Evolutionary conservation across 2,888 invertebrate species (phyloP).

Genomic region (Callosobruchus maculatus): DNA sequence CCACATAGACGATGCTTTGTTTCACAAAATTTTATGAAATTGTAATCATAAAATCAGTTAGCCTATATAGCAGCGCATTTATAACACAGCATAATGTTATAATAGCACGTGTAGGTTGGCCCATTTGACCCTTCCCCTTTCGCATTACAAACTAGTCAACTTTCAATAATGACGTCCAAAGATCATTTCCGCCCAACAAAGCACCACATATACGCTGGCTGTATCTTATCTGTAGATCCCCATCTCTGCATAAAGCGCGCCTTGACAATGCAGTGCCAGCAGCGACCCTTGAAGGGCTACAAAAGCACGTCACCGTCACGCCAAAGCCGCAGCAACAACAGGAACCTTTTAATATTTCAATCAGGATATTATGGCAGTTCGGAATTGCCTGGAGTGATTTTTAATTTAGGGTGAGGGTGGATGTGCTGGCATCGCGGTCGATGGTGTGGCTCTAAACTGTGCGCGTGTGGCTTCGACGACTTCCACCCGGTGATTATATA

Average conservation of each 20-base stretch:
- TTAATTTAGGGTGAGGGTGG: slow-evolving; percentile 24
- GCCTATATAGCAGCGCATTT: too few relatives aligned
- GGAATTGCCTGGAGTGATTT: slow-evolving; percentile 29
- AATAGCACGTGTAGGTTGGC: not conserved
- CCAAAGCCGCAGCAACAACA: slow-evolving; percentile 13
- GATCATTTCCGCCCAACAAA: not conserved
- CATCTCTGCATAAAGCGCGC: not conserved
- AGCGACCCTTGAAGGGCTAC: slow-evolving; percentile 1
- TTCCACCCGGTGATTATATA: slow-evolving; percentile 11
- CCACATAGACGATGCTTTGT: too few relatives aligned
- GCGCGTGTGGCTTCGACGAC: slow-evolving; percentile 15
- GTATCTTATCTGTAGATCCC: not conserved
- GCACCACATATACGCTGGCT: not conserved
- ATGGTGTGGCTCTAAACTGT: slow-evolving; percentile 22
- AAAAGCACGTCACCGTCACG: slow-evolving; percentile 5
- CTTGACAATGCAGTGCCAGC: not conserved
- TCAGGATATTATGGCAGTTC: slow-evolving; percentile 28
- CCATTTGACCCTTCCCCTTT: not conserved
- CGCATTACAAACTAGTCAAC: not conserved
- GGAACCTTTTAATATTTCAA: slow-evolving; percentile 31
- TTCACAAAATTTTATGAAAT: too few relatives aligned
- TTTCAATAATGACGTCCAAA: not conserved
- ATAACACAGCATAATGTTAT: not conserved
- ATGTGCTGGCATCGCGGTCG: not conserved
- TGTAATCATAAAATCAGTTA: too few relatives aligned